A percentile compares a stretch with the other conserved stretches of the same genome.
Evolutionary conservation across 64 coral and sea anemone species (phyloP).

Genomic region (Acropora tenuis): DNA sequence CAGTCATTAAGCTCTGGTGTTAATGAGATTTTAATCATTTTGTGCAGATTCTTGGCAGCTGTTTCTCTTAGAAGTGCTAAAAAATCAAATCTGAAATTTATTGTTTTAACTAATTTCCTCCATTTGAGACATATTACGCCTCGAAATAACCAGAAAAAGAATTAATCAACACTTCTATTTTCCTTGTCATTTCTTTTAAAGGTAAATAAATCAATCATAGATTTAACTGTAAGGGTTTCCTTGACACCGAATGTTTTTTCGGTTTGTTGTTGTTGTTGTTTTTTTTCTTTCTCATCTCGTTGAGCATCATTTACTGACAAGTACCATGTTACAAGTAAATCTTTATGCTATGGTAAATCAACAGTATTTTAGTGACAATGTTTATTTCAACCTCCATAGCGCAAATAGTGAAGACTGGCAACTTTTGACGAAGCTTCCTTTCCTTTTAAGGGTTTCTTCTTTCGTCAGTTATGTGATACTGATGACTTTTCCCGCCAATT

Average conservation of each 20-base stretch:
- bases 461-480: background rate
- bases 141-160: background rate
- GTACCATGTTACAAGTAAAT: too few relatives aligned
- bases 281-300: too few relatives aligned
- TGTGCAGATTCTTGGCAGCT: slow-evolving; percentile 12
- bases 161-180: background rate
- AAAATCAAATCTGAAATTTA: background rate
- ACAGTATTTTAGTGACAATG: background rate
- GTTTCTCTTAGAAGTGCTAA: slow-evolving; percentile 12
- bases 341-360: too few relatives aligned
- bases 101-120: background rate
- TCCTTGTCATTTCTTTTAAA: too few relatives aligned
- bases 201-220: too few relatives aligned
- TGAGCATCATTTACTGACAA: too few relatives aligned
- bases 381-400: background rate
- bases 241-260: too few relatives aligned
- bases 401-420: background rate
- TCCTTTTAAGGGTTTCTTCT: background rate
- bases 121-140: background rate
- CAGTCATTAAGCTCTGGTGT: background rate
- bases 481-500: slow-evolving; percentile 17
- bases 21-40: slow-evolving; percentile 2
- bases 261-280: too few relatives aligned
- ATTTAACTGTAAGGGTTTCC: too few relatives aligned
- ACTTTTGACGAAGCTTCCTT: background rate